phyloP scores from a whole-genome alignment of 2,113 vertebrate species.

The Cyprinus carpio region DNA sequence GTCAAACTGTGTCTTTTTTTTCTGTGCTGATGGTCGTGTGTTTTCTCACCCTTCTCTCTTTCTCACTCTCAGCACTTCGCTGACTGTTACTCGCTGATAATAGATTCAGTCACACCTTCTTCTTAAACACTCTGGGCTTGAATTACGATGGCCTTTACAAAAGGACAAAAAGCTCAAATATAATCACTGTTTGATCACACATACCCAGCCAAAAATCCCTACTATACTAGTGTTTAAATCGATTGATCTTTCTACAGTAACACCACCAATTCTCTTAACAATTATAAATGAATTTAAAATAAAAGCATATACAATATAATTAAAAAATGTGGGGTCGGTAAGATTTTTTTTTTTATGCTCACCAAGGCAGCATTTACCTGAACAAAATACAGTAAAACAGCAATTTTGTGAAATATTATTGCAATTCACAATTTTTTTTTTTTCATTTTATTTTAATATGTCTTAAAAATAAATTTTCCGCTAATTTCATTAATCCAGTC shows the following conservation, averaged over 20 bases:
- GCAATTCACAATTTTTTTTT: too few relatives aligned
- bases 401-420: not conserved
- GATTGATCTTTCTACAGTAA: not conserved
- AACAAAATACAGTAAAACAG: not conserved
- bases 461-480: too few relatives aligned
- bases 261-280: not conserved
- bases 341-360: not conserved
- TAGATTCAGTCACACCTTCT: slow-evolving; percentile 36
- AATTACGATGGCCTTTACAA: slow-evolving; percentile 31
- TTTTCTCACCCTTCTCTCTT: slow-evolving; percentile 32
- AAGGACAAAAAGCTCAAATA: slow-evolving; percentile 21
- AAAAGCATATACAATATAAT: not conserved
- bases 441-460: not conserved
- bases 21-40: slow-evolving; percentile 18
- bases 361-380: not conserved
- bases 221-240: not conserved
- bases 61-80: slow-evolving; percentile 36
- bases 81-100: slow-evolving; percentile 36
- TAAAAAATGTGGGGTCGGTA: not conserved
- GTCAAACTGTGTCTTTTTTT: not conserved
- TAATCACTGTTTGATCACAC: slow-evolving; percentile 22
- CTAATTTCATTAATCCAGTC: too few relatives aligned
- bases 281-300: not conserved
- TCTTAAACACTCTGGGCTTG: slow-evolving; percentile 24
- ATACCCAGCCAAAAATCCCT: not conserved